phyloP scores from a whole-genome alignment of 2,888 invertebrate genomes.

The Cheilosia scutellata region DNA sequence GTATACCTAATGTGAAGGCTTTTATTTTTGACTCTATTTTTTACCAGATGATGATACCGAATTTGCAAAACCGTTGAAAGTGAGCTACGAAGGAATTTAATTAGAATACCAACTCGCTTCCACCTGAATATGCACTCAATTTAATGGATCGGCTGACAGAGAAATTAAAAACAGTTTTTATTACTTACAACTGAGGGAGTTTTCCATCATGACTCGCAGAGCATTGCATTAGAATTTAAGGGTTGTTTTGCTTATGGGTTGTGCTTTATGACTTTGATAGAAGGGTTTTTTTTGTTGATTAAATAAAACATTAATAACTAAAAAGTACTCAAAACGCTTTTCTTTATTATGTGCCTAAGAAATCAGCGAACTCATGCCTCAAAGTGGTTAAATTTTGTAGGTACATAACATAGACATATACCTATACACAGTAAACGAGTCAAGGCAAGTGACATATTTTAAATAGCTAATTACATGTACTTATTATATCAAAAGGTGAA shows the following conservation, averaged over 20 bases:
- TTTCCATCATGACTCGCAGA: neutral
- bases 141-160: constrained; percentile 27
- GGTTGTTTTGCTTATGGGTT: neutral
- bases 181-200: neutral
- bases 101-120: constrained; percentile 12
- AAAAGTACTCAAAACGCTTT: neutral
- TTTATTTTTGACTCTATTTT: constrained; percentile 1
- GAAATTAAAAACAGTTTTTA: constrained; percentile 34
- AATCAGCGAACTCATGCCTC: neutral
- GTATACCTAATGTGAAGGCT: too few species aligned
- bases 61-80: neutral
- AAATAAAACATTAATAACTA: constrained; percentile 18
- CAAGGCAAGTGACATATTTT: too few species aligned
- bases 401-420: too few species aligned
- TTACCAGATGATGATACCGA: constrained; percentile 28
- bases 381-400: constrained; percentile 2
- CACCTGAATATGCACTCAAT: constrained; percentile 27
- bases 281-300: neutral
- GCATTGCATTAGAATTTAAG: constrained; percentile 15
- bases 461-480: too few species aligned
- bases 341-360: neutral
- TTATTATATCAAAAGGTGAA: too few species aligned
- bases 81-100: constrained; percentile 13
- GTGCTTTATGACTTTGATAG: neutral
- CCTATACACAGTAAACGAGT: too few species aligned